A percentile compares a stretch with the other conserved stretches of the same genome.
Evolutionary conservation across 2,113 vertebrate species (phyloP).

Genomic region (Pithys albifrons): DNA sequence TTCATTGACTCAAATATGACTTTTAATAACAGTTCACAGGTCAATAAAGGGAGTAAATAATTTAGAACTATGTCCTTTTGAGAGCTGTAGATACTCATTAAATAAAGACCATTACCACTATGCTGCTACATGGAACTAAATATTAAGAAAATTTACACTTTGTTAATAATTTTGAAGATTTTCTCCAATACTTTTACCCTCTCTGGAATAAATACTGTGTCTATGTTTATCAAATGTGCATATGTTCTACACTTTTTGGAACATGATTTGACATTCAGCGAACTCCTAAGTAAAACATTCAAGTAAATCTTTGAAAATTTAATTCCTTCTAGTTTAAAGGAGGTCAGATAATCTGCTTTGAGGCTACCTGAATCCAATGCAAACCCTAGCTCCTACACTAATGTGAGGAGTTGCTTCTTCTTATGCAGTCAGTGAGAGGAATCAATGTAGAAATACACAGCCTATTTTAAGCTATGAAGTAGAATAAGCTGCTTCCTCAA

Average conservation of each 20-base stretch:
- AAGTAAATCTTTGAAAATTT: background rate
- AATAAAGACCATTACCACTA: background rate
- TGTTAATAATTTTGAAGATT: background rate
- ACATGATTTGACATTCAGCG: background rate
- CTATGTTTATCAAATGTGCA: background rate
- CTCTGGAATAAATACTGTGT: background rate
- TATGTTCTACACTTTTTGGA: background rate
- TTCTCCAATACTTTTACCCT: background rate
- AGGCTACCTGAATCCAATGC: background rate
- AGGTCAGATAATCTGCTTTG: background rate
- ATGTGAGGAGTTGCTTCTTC: background rate
- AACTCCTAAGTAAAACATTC: background rate
- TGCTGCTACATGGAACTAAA: background rate
- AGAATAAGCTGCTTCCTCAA: background rate
- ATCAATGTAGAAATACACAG: background rate
- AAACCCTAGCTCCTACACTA: background rate
- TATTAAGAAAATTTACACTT: background rate
- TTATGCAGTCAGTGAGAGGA: background rate
- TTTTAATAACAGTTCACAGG: background rate
- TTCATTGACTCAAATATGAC: background rate
- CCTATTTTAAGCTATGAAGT: background rate
- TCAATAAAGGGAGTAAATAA: background rate
- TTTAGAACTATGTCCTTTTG: background rate
- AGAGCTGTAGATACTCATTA: background rate
- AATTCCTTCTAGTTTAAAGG: background rate